These are phyloP conservation scores for Rhabdomys dilectus DNA, from an alignment of 2,113 vertebrate genomes.

Conservation along the genomic window DNA sequence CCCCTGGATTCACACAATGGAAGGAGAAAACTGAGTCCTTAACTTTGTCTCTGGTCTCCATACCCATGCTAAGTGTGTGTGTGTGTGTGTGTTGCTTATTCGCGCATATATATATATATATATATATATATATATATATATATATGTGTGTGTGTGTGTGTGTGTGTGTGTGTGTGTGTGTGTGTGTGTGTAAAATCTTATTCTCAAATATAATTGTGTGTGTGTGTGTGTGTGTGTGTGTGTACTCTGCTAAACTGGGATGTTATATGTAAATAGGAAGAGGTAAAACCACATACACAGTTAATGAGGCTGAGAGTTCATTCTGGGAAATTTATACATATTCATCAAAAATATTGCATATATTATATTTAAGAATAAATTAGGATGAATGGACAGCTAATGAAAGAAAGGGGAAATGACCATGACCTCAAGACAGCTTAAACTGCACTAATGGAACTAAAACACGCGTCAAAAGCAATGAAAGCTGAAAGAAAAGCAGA, in stretches of 20 bases:
- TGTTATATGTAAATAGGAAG: neutral
- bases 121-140: too few species aligned
- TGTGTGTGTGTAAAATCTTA: too few species aligned
- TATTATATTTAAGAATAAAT: neutral
- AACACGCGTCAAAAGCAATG: neutral
- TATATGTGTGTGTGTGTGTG: too few species aligned
- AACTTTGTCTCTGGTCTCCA: neutral
- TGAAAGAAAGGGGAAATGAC: neutral
- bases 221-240: too few species aligned
- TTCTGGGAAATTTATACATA: neutral
- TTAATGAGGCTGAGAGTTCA: neutral
- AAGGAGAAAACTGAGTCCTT: neutral
- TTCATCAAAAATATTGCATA: neutral
- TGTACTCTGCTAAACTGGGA: neutral
- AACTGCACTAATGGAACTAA: slow-evolving; percentile 15
- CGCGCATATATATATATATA: too few species aligned
- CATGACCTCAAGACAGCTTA: neutral
- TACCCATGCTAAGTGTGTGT: neutral
- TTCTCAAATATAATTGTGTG: too few species aligned
- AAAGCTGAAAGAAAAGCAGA: neutral
- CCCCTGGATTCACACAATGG: neutral
- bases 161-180: neutral
- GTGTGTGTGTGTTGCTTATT: too few species aligned
- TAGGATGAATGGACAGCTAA: too few species aligned
- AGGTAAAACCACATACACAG: neutral